phyloP scores from a whole-genome alignment of 1,140 invertebrate species.

The Trachymyrmex cornetzi region DNA sequence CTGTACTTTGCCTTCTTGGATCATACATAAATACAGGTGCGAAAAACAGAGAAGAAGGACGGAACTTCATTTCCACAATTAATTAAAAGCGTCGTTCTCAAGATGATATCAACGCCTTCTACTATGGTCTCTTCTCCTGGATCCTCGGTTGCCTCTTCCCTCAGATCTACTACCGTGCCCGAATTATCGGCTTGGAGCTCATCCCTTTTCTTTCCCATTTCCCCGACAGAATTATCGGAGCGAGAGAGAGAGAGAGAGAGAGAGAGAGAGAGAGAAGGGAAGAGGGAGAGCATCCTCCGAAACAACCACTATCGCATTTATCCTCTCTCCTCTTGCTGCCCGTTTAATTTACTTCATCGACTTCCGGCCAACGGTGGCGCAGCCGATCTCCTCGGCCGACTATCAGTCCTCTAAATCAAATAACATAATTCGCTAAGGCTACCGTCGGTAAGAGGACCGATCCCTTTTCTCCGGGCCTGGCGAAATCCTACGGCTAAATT shows the following conservation, averaged over 20 bases:
- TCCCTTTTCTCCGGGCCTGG: conserved; percentile 23
- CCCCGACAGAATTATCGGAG: conserved; percentile 62
- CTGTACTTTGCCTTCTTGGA: not conserved
- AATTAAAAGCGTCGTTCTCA: conserved; percentile 45
- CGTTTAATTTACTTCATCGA: conserved; percentile 67
- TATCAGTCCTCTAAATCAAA: conserved; percentile 58
- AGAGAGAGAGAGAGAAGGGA: not conserved
- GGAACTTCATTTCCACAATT: conserved; percentile 45
- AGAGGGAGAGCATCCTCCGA: not conserved
- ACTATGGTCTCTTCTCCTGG: not conserved
- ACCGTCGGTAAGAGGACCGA: conserved; percentile 34
- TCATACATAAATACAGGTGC: conserved; percentile 3
- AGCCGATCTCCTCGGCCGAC: conserved; percentile 14
- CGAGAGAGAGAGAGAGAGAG: not conserved
- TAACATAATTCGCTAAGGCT: conserved; percentile 46
- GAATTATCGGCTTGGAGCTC: conserved; percentile 38
- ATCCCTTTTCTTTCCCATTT: conserved; percentile 35
- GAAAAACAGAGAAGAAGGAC: not conserved
- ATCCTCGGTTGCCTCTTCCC: not conserved
- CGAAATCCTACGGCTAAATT: conserved; percentile 50
- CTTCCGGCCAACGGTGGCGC: not conserved
- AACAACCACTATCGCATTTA: conserved; percentile 33
- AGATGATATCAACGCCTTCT: conserved; percentile 49
- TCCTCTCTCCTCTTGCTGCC: conserved; percentile 22
- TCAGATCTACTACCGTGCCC: conserved; percentile 17